These are phyloP conservation scores for Sarcoramphus papa DNA, from an alignment of 2,797 vertebrate species.

Conservation along the genomic window DNA sequence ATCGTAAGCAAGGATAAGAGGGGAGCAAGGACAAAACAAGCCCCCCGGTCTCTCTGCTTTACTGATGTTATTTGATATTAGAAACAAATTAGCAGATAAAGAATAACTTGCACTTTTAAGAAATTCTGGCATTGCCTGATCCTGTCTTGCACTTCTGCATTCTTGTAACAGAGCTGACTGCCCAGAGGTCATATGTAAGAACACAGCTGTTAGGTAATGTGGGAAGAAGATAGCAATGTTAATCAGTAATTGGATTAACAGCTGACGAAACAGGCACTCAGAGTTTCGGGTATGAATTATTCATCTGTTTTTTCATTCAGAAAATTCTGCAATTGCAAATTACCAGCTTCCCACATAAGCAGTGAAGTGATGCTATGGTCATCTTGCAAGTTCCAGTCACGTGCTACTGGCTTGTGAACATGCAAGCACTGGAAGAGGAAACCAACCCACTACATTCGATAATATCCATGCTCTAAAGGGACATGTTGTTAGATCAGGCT, in stretches of 20 bases:
- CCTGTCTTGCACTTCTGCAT: neutral
- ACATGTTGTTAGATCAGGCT: neutral
- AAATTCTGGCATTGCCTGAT: neutral
- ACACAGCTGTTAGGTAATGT: neutral
- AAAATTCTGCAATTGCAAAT: conserved; percentile 3
- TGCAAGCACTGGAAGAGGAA: neutral
- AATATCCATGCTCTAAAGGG: neutral
- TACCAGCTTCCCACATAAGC: neutral
- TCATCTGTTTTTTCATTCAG: neutral
- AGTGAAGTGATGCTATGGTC: neutral
- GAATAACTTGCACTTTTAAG: neutral
- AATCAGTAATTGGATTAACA: conserved; percentile 35
- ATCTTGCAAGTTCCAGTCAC: neutral
- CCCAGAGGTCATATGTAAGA: neutral
- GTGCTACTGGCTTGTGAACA: neutral
- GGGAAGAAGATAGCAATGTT: neutral
- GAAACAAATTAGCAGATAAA: neutral
- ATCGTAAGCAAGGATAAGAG: neutral
- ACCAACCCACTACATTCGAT: neutral
- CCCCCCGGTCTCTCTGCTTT: neutral
- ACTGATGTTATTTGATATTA: neutral
- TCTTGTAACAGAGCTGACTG: neutral
- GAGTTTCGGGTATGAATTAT: neutral
- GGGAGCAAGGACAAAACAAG: neutral
- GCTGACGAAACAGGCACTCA: neutral